phyloP scores from a whole-genome alignment of 1,140 invertebrate genomes.

The Drosophila sucinea region DNA sequence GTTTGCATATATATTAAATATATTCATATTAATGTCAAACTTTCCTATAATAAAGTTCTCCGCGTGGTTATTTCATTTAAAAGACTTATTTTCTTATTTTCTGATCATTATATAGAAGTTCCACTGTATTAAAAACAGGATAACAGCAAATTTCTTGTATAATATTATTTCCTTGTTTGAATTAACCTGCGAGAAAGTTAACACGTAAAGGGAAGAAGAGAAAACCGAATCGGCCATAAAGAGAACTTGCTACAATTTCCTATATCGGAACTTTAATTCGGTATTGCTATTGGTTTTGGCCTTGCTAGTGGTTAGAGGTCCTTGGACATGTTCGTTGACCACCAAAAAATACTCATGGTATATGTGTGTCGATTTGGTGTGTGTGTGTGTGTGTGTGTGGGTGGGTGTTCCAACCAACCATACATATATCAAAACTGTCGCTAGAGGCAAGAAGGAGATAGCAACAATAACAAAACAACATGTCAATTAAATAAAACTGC shows the following conservation, averaged over 20 bases:
- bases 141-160: too few species aligned
- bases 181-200: too few species aligned
- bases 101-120: too few species aligned
- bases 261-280: conserved; percentile 34
- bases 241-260: conserved; percentile 66
- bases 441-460: conserved; percentile 44
- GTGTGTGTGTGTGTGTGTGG: not conserved
- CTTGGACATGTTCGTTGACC: conserved; percentile 78
- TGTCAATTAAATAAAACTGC: conserved; percentile 81
- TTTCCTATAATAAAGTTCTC: too few species aligned
- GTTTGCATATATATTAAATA: too few species aligned
- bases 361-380: conserved; percentile 33
- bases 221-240: conserved; percentile 22
- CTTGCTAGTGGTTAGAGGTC: conserved; percentile 38
- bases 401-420: not conserved
- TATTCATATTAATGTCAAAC: too few species aligned
- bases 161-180: too few species aligned
- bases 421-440: conserved; percentile 10
- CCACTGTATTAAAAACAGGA: too few species aligned
- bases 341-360: conserved; percentile 31
- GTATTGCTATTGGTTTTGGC: conserved; percentile 27
- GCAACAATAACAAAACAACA: conserved; percentile 78
- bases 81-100: too few species aligned
- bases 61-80: too few species aligned
- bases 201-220: too few species aligned